Base-by-base conservation (phyloP, 2,888 invertebrate species). In the Panzeria rudis region DNA sequence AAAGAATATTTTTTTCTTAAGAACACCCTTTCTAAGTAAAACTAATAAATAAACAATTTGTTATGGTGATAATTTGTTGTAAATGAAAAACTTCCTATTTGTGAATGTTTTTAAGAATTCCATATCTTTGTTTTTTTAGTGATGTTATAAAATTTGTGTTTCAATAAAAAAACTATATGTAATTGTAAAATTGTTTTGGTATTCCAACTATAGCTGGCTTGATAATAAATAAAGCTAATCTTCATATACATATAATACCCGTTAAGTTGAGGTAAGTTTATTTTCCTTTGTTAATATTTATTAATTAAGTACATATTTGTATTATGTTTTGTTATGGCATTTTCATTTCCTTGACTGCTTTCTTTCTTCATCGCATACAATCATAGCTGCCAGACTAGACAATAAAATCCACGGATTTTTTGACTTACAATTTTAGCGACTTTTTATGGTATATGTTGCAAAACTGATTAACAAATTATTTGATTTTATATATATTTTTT, bases 101-200 rank as follows among this genome's bases (percentile, higher is more conserved):
- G 4, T 59, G 4, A 11, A 44, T 7, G 50, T 38, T 23, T 2
- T 50, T 29, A n/a, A 47, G 23, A n/a, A 20, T 47, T 13, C 32
- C 2, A 23, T 54, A 25, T 25, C n/a, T 23, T 25, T 25, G 20
- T 41, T 44, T 68, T 35, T 69, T 61, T 50, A 54, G 61, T n/a
- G 68, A 75, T 69, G 73, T 68, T 59, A 69, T 81, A 52, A 29
- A 73, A 20, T 32, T 7, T 66, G 11, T 66, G 38, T 66, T 17
- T 32, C 20, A 23, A n/a, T 13, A 50, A 32, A 35, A 7, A 9
- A 59, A 17, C 20, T 35, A 15, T 56, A 32, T 50, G 0, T 20
- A 47, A 15, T 52, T 69, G 4, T 15, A 8, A n/a, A n/a, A n/a
- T n/a, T 17, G 20, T 41, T 52, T 23, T 62, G 23, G 71, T 23